Percentiles rank a stretch among this genome's conserved stretches.
Evolutionary conservation across 2,113 vertebrate species (phyloP).

Genomic region (Paradoxurus hermaphroditus): DNA sequence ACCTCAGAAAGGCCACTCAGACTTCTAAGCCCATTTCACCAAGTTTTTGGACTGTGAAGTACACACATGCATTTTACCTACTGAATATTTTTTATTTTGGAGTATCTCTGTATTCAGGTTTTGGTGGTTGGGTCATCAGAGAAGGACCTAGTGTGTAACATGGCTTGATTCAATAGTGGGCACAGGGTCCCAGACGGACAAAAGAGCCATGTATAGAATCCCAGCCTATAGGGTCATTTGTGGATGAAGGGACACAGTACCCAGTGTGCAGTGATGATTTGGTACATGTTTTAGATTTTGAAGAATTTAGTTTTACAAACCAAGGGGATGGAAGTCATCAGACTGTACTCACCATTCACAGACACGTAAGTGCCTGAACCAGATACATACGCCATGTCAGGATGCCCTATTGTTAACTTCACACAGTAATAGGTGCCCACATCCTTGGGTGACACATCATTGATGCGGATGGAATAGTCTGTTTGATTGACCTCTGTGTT

Average conservation of each 20-base stretch:
- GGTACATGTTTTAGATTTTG: background rate
- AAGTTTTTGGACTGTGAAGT: background rate
- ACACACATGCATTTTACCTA: background rate
- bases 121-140: background rate
- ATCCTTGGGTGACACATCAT: background rate
- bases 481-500: background rate
- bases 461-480: slow-evolving; percentile 15
- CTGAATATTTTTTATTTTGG: background rate
- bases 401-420: background rate
- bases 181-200: background rate
- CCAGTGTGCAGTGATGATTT: background rate
- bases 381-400: background rate
- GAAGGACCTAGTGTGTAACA: background rate
- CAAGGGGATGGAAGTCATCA: background rate
- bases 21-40: background rate
- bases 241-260: background rate
- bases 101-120: background rate
- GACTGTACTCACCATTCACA: background rate
- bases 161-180: background rate
- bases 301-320: background rate
- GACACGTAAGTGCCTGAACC: background rate
- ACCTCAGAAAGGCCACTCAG: background rate
- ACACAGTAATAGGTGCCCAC: slow-evolving; percentile 45
- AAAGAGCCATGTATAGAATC: background rate
- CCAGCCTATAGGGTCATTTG: background rate